Evolutionary conservation across 1,140 invertebrate genomes (phyloP).

Genomic region (Oreohelix idahoensis): DNA sequence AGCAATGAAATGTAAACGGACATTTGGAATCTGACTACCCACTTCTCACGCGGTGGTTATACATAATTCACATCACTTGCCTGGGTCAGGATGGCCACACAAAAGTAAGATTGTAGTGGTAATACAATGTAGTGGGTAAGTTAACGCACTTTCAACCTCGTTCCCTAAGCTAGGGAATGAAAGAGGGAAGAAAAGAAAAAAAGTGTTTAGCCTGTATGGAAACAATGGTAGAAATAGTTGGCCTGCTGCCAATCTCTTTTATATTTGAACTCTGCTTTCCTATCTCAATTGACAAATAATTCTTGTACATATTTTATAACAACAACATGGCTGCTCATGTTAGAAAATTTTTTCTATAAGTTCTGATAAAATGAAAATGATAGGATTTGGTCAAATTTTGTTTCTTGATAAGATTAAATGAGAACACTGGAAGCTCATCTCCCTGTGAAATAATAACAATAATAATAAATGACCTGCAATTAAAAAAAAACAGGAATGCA

Average conservation of each 20-base stretch:
- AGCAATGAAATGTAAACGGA: too few relatives aligned
- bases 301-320: too few relatives aligned
- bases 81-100: slow-evolving; percentile 52
- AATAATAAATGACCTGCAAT: too few relatives aligned
- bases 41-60: slow-evolving; percentile 8
- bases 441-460: too few relatives aligned
- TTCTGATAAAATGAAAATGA: too few relatives aligned
- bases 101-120: slow-evolving; percentile 47
- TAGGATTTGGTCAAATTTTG: too few relatives aligned
- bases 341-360: too few relatives aligned
- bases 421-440: too few relatives aligned
- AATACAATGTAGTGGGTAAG: slow-evolving; percentile 37
- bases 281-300: too few relatives aligned
- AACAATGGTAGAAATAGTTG: neutral
- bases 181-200: slow-evolving; percentile 74
- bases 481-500: too few relatives aligned
- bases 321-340: too few relatives aligned
- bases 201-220: slow-evolving; percentile 32
- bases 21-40: neutral
- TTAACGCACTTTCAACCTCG: slow-evolving; percentile 63
- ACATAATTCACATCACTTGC: slow-evolving; percentile 47
- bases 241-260: neutral
- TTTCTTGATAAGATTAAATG: too few relatives aligned
- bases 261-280: neutral
- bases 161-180: slow-evolving; percentile 74